Conservation (phyloP, 2,113 vertebrate genomes). For the Myotis brandtii region DNA sequence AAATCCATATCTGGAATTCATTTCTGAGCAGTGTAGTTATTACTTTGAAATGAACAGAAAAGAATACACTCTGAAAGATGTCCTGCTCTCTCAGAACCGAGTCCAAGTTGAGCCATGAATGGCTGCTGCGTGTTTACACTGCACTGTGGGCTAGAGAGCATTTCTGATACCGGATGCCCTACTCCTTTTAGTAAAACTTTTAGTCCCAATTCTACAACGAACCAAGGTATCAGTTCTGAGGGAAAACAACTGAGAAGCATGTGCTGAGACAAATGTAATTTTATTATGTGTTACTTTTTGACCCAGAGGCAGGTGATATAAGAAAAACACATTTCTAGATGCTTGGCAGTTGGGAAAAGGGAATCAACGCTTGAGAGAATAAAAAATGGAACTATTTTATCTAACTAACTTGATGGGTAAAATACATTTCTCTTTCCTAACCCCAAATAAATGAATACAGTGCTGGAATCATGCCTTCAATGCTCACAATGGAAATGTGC, state of each 20-base stretch:
- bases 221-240: background rate
- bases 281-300: background rate
- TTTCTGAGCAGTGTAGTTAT: slow-evolving; percentile 24
- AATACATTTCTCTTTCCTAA: background rate
- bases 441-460: background rate
- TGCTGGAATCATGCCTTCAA: slow-evolving; percentile 31
- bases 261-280: background rate
- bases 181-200: background rate
- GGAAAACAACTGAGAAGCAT: background rate
- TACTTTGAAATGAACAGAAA: slow-evolving; percentile 21
- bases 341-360: background rate
- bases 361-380: background rate
- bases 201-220: background rate
- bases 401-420: background rate
- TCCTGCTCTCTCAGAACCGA: background rate
- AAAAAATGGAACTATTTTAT: background rate
- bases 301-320: background rate
- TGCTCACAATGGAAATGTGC: slow-evolving; percentile 48
- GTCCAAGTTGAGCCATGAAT: background rate
- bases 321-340: background rate
- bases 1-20: slow-evolving; percentile 53
- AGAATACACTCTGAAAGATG: background rate
- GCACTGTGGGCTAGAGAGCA: background rate
- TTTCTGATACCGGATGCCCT: background rate
- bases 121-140: background rate